Evolutionary conservation across 2,888 invertebrate genomes (phyloP), one percentile per base, ranked within the genome.

Genomic region (Desoria tigrina): DNA sequence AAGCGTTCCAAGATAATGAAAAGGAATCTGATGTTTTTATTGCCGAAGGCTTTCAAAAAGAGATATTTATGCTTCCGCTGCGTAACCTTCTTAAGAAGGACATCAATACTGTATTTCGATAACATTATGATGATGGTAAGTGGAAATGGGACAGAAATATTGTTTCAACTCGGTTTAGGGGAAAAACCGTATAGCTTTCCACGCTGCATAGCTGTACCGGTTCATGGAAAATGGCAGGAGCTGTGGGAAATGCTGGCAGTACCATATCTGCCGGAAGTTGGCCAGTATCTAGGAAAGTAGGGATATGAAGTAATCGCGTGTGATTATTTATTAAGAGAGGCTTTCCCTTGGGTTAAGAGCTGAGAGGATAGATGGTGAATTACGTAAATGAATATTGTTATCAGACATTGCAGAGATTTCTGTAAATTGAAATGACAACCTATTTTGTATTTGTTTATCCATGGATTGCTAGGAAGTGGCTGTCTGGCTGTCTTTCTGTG

Each of bases 41-140:
- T 45, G 45, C 45, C 4, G 45, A 45, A 45, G 45, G 45, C 45
- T 45, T 45, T 45, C 45, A 45, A 45, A 45, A 45, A 45, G 32
- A 45, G 45, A 45, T 45, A 45, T 45, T 45, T 45, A 45, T 45
- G 45, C 21, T 45, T 16, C n/a, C 6, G 45, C 6, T 9, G 9
- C 45, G n/a, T 21, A 21, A 45, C 45, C 7, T 45, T 45, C 21
- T 45, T 45, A 45, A 45, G 45, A 45, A 6, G 18, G n/a, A 18
- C 45, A 45, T 45, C 21, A 18, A 45, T 16, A 32, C 6, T 32
- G 4, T 32, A 32, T 4, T 32, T 32, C 32, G 4, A 32, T 32
- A 7, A 32, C 32, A 7, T 32, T 32, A 32, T 32, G 32, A 11
- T 32, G 32, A 32, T 11, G 32, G 32, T 32, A n/a, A n/a, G n/a